A percentile compares a stretch with the other conserved stretches of the same genome.
Conservation (phyloP, 2,888 invertebrate species). For the Aphidoletes aphidimyza region DNA sequence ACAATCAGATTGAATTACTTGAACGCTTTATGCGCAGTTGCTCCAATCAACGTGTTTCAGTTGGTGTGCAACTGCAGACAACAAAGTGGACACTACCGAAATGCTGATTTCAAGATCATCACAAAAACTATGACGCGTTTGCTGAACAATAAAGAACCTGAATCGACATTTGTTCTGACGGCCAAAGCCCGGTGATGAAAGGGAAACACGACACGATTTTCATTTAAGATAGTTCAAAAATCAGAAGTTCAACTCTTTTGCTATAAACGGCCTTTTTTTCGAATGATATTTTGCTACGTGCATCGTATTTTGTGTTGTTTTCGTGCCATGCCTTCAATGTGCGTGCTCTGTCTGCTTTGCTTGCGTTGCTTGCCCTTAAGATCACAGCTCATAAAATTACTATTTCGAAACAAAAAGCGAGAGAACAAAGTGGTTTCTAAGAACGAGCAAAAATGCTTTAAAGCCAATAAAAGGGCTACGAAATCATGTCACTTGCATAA, state of each 20-base stretch:
- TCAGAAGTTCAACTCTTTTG: neutral
- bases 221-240: neutral
- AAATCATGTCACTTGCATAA: neutral
- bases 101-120: neutral
- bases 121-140: neutral
- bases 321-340: too few species aligned
- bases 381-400: neutral
- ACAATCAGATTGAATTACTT: constrained; percentile 41
- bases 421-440: neutral
- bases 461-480: neutral
- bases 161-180: neutral
- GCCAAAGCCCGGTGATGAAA: neutral
- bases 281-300: neutral
- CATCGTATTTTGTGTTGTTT: too few species aligned
- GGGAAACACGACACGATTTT: neutral
- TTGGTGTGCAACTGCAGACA: neutral
- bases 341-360: too few species aligned
- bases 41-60: neutral
- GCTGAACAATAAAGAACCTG: neutral
- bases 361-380: neutral
- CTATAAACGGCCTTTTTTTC: neutral
- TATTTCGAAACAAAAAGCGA: neutral
- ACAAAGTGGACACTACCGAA: constrained; percentile 15
- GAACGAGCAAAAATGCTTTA: neutral
- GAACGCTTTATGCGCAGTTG: constrained; percentile 24